Evolutionary conservation across 2,888 invertebrate species (phyloP), one percentile per base, ranked within the genome.

Genomic region (Nineta flava): DNA sequence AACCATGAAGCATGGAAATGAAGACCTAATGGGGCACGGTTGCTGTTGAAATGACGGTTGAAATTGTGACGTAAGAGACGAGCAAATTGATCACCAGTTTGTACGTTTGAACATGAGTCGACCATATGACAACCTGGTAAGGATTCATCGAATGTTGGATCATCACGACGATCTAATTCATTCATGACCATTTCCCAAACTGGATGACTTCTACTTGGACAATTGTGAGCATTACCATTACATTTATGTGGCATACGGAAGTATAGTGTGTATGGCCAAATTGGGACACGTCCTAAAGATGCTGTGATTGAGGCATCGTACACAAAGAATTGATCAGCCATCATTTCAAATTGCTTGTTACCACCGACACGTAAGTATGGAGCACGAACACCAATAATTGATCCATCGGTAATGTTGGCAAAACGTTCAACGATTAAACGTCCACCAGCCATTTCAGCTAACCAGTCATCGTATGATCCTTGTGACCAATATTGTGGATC

Each of bases 121-220:
- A 93, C 91, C 75, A 92, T 90, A 68, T 92, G 91, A 68, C 92
- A 92, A 77, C 92, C 90, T 35, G 92, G 91, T 51, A 93, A 74
- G 4, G 87, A 87, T 67, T 93, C 93, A 62, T 93, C 93, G 65
- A 92, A 92, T 5, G 87, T 87, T 4, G 92, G 92, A 62, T 93
- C 92, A 65, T 93, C 92, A 67, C 93, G 79, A 66, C 92, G 80
- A 69, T 93, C 92, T 58, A 93, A 70, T 65, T 93, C 93, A 64
- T 93, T 93, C 88, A 93, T 90, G 48, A 92, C 92, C 81, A 93
- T 92, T 70, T 93, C 93, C 93, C 93, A 93, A 41, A 93, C 88
- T 21, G 92, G 91, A 61, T 93, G 92, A 60, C 87, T 87, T 63
- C 84, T 73, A 46, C 86, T 86, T 17, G 93, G 93, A 61, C 93